Conservation (phyloP, 2,797 vertebrate genomes). For the Aldrovandia affinis region DNA sequence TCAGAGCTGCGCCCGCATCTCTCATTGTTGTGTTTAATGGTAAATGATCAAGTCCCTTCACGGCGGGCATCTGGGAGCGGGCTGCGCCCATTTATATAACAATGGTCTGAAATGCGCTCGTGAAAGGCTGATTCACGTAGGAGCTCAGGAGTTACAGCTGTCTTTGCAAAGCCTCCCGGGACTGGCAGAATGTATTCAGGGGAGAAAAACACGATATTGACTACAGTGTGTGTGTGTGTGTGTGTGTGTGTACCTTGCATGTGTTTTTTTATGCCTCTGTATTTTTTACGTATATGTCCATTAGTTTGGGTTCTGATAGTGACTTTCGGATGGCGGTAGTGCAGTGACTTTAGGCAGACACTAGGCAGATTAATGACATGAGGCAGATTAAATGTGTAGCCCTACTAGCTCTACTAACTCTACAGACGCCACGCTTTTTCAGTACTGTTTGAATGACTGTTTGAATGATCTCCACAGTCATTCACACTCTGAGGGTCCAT, state of each 20-base stretch:
- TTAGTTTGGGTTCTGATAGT: conserved; percentile 2
- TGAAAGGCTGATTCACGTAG: conserved; percentile 31
- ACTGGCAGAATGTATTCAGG: conserved; percentile 17
- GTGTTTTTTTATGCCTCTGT: neutral
- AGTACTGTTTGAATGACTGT: no score
- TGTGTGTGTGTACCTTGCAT: conserved; percentile 10
- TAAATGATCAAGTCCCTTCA: conserved; percentile 26
- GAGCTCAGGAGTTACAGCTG: conserved; percentile 22
- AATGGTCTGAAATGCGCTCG: conserved; percentile 29
- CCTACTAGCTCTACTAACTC: neutral
- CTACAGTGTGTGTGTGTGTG: conserved; percentile 21
- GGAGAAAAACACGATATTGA: neutral
- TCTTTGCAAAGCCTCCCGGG: conserved; percentile 18
- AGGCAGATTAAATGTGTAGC: conserved; percentile 20
- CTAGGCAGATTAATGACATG: neutral
- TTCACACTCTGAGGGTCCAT: neutral
- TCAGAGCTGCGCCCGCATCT: neutral
- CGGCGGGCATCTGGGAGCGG: neutral
- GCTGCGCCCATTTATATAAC: conserved; percentile 32
- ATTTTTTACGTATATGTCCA: neutral
- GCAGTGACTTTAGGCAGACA: conserved; percentile 1
- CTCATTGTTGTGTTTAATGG: conserved; percentile 28
- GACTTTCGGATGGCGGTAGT: neutral
- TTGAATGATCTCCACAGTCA: no score
- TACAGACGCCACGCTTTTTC: neutral